phyloP scores from a whole-genome alignment of 2,888 invertebrate genomes.

The Anaspis maculata region DNA sequence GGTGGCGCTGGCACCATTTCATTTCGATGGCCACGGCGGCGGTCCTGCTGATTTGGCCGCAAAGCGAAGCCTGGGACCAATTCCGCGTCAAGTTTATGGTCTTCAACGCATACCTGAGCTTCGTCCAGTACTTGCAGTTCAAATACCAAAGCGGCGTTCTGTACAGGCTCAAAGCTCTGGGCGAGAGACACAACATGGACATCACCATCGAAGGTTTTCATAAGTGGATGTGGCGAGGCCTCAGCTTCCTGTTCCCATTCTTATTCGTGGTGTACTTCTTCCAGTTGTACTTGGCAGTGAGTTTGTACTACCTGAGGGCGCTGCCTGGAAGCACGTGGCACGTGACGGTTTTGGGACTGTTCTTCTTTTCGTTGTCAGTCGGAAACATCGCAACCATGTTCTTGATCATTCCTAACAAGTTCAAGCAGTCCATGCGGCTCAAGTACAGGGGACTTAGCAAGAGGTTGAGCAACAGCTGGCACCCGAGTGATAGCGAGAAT shows the following conservation, averaged over 20 bases:
- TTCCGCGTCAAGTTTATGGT: conserved; percentile 87
- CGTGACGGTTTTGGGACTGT: conserved; percentile 69
- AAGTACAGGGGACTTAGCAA: conserved; percentile 20
- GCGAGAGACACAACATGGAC: conserved; percentile 98
- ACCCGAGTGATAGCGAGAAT: too few relatives aligned
- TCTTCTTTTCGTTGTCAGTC: conserved; percentile 79
- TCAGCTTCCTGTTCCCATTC: conserved; percentile 92
- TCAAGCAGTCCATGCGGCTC: conserved; percentile 31
- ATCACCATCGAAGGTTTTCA: conserved; percentile 99
- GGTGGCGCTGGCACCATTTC: conserved; percentile 98
- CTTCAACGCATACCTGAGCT: conserved; percentile 90
- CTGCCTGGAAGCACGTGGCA: conserved; percentile 88
- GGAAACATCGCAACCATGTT: conserved; percentile 86
- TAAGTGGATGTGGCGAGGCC: conserved; percentile 99
- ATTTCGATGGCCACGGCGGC: conserved; percentile 90
- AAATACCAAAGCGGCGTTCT: conserved; percentile 62
- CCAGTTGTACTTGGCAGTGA: conserved; percentile 90
- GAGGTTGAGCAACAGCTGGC: too few relatives aligned
- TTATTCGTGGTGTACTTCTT: conserved; percentile 88
- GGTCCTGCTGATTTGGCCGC: conserved; percentile 93
- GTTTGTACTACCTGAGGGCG: conserved; percentile 68
- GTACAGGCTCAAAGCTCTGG: conserved; percentile 68
- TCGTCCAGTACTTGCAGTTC: conserved; percentile 48
- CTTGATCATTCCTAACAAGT: conserved; percentile 83
- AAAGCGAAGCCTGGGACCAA: conserved; percentile 78